Percentiles rank a stretch among this genome's conserved stretches.
phyloP scores from a whole-genome alignment of 2,888 invertebrate genomes.

The Sarcophaga carnaria region DNA sequence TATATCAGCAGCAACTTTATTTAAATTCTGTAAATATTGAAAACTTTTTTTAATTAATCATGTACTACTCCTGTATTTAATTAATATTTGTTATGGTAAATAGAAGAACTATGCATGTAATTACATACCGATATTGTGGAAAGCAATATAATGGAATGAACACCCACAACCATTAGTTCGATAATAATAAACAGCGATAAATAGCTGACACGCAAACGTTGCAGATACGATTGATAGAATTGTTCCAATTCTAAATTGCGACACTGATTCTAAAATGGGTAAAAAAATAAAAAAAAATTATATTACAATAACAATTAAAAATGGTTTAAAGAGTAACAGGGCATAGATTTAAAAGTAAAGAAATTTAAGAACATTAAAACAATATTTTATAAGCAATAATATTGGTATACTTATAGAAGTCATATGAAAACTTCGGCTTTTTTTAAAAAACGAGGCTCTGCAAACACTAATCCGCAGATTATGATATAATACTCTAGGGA shows the following conservation, averaged over 20 bases:
- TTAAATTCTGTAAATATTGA: slow-evolving; percentile 72
- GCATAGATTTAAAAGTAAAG: too few species aligned
- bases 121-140: slow-evolving; percentile 81
- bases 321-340: too few species aligned
- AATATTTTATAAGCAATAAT: too few species aligned
- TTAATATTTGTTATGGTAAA: background rate
- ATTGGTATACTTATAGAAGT: too few species aligned
- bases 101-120: background rate
- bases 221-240: slow-evolving; percentile 89
- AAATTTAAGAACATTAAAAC: too few species aligned
- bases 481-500: background rate
- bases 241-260: slow-evolving; percentile 88
- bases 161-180: slow-evolving; percentile 85
- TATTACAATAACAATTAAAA: background rate
- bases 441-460: background rate
- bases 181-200: slow-evolving; percentile 89
- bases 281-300: slow-evolving; percentile 4
- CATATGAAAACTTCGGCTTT: background rate
- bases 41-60: background rate
- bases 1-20: slow-evolving; percentile 78
- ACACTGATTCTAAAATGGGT: slow-evolving; percentile 87
- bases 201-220: slow-evolving; percentile 89
- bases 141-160: slow-evolving; percentile 85
- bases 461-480: background rate
- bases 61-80: background rate